These are phyloP conservation scores for Pheucticus melanocephalus DNA, from an alignment of 2,113 vertebrate genomes.

Conservation along the genomic window DNA sequence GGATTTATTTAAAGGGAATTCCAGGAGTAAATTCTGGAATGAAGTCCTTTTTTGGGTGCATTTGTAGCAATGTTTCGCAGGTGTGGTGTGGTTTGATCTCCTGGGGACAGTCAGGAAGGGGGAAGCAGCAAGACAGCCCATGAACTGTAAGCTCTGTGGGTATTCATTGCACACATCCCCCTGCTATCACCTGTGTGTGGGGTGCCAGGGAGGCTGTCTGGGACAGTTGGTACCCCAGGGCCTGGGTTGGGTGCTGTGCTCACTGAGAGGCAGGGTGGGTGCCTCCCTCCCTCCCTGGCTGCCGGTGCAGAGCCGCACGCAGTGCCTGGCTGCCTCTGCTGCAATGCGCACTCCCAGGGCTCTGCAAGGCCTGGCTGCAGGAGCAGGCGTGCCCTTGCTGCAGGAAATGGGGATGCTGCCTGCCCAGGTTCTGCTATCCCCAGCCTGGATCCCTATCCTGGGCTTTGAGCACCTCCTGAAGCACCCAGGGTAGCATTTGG, in stretches of 20 bases:
- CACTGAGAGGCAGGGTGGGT: rapidly evolving
- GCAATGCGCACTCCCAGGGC: neutral
- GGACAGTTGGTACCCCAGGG: neutral
- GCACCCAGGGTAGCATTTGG: rapidly evolving
- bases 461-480: neutral
- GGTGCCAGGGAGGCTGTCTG: neutral
- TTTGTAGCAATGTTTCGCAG: neutral
- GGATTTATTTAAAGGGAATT: neutral
- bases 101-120: neutral
- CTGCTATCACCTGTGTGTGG: neutral
- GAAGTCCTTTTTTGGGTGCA: neutral
- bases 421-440: rapidly evolving
- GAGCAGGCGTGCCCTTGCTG: neutral
- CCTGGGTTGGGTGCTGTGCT: neutral
- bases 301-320: neutral
- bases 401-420: neutral
- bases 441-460: neutral
- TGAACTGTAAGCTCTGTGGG: neutral
- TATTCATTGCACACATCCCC: neutral
- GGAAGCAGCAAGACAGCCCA: neutral
- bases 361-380: neutral
- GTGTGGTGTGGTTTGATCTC: neutral
- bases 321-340: neutral
- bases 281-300: neutral
- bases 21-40: neutral